Evolutionary conservation across 2,797 vertebrate species (phyloP), one percentile per base, ranked within the genome.

Genomic region (Acropternis orthonyx): DNA sequence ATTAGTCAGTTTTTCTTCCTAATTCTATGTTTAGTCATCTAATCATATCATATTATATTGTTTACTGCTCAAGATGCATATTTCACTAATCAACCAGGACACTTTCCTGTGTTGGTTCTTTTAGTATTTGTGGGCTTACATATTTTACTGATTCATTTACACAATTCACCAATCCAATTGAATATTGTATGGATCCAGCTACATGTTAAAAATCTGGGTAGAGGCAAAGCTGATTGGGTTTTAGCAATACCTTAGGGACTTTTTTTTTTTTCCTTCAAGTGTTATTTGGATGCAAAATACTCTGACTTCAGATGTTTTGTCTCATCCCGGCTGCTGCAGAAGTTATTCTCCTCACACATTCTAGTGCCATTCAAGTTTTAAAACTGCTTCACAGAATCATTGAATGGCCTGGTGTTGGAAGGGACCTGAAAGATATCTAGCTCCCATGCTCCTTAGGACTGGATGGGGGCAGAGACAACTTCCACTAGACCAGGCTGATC

Each of bases 11-110:
- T 81, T 92, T 96, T 92, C 66, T 80, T 69, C 55, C 41, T 80
- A 65, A 94, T 88, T 82, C 73, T 92, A 49, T 27, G 7, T 84
- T 82, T 41, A 67, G 43, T 66, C 22, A 86, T 72, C n/a, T 62
- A 85, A 90, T 78, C 63, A 68, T 83, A 90, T 78, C 63, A 68
- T 83, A 92, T 66, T 77, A 32, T 79, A 52, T 32, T 36, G 90
- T 91, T 95, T 94, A 74, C 73, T 91, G 37, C 62, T 93, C 37
- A 88, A 46, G 37, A 49, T 96, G 56, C 77, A 94, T 96, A 97
- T 96, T 96, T 95, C 92, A 69, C 67, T 67, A 91, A 96, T 93
- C 81, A 95, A 39, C 27, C 28, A 51, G 24, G 48, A 43, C 22
- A 55, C 4, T 86, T 77, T 22, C 39, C 14, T 90, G 77, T 77